These are phyloP conservation scores for Premnoplex brunnescens DNA, from an alignment of 2,797 vertebrate species.

Conservation along the genomic window DNA sequence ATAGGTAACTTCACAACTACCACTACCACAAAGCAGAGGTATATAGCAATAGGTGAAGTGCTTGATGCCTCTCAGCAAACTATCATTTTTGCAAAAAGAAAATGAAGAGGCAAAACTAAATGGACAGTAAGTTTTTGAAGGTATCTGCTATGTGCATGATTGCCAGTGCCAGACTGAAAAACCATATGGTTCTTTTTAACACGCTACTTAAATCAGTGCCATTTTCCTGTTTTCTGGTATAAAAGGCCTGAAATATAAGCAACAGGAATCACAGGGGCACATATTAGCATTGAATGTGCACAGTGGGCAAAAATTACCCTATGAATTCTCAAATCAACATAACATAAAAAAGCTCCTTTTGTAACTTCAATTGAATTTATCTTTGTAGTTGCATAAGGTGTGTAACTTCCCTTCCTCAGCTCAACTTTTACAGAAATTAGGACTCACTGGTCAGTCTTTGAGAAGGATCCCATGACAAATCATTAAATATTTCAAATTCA, in stretches of 20 bases:
- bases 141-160: accelerated
- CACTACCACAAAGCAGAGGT: not conserved
- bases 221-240: not conserved
- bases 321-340: not conserved
- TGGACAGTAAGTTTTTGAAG: not conserved
- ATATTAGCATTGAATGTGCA: not conserved
- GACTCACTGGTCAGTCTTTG: not conserved
- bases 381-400: not conserved
- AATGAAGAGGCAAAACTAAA: not conserved
- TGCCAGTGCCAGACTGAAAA: not conserved
- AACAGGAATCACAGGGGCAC: not conserved
- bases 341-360: not conserved
- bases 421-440: not conserved
- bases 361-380: not conserved
- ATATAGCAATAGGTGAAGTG: not conserved
- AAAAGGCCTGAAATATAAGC: not conserved
- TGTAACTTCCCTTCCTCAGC: not conserved
- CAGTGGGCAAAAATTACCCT: not conserved
- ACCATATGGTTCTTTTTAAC: not conserved
- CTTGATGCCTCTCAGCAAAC: not conserved
- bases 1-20: not conserved
- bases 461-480: not conserved
- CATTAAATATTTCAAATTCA: not conserved
- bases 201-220: not conserved
- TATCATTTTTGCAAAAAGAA: not conserved